Base-by-base conservation (phyloP, 2,113 vertebrate genomes). In the Todiramphus chloris region DNA sequence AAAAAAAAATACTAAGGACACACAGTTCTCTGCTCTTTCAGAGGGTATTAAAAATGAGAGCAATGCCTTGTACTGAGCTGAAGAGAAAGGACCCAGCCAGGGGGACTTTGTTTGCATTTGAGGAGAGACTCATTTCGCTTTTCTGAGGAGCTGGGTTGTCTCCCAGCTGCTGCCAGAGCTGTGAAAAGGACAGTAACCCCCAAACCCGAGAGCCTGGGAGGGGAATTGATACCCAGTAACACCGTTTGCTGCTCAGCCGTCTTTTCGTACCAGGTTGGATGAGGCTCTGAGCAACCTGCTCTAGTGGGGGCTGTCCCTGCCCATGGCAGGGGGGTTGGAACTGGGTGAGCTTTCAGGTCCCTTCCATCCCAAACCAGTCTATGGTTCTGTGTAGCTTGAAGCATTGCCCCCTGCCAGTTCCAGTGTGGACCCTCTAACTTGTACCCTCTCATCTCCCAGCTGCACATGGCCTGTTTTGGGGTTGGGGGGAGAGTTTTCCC, bases 61-160 rank as follows among this genome's bases (percentile, higher is more conserved):
- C 2, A 6, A 28, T 30, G 31, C 2, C 0, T 20, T n/a, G 30
- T 60, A 5, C 48, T 81, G 1, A 14, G 33, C 44, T 50, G 58
- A 51, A 19, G 33, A 59, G 62, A 48, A 68, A 16, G 25, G 51
- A 30, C 8, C 6, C 9, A 11, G 19, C 44, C 28, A 5, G 13
- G 4, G 43, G 16, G 48, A 14, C 39, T 76, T n/a, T 1, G 2
- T 44, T 68, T 31, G 16, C 13, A 0, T 37, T 37, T 79, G n/a
- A 7, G 67, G 56, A n/a, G 56, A 62, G 78, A 8, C 9, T 73
- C 70, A 18, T 55, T n/a, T 63, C 48, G 46, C 37, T 63, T 81
- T 60, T 41, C 58, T 68, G 43, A 66, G 83, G 41, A 63, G 48
- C 75, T 67, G 66, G 13, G 16, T 51, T 17, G 28, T 66, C 18